These are phyloP conservation scores for Chesias legatella DNA, from an alignment of 2,888 invertebrate genomes.

Conservation along the genomic window DNA sequence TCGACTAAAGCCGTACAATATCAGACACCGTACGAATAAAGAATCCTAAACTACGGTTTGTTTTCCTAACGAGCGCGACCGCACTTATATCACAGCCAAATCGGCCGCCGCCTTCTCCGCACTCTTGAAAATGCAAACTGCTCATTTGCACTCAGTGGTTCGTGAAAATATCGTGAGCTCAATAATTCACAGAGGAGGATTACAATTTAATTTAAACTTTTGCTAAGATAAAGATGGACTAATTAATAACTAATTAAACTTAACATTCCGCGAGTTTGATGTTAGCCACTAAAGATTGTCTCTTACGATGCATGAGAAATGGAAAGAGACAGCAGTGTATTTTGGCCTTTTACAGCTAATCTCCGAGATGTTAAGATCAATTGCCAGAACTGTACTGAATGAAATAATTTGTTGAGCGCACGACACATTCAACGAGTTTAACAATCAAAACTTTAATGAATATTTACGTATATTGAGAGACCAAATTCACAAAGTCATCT, in stretches of 20 bases:
- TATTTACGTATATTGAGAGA: constrained; percentile 18
- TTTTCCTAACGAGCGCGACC: constrained; percentile 34
- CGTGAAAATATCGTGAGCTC: no score
- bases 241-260: no score
- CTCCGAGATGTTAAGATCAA: no score
- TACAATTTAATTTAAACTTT: no score
- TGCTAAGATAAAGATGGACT: no score
- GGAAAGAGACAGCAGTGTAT: no score
- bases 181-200: no score
- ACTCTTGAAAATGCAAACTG: constrained; percentile 1
- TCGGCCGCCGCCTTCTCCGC: constrained; percentile 47
- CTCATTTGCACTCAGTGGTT: constrained; percentile 4
- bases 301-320: no score
- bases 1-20: not conserved
- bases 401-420: constrained; percentile 7
- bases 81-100: constrained; percentile 66
- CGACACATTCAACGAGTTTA: constrained; percentile 1
- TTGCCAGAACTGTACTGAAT: no score
- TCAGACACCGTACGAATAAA: constrained; percentile 11
- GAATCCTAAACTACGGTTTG: constrained; percentile 29
- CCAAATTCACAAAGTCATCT: constrained; percentile 2
- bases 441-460: constrained; percentile 6
- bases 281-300: no score
- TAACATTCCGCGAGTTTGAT: no score
- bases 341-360: no score